Base-by-base conservation (phyloP, 2,888 invertebrate species). In the Stramonita haemastoma region DNA sequence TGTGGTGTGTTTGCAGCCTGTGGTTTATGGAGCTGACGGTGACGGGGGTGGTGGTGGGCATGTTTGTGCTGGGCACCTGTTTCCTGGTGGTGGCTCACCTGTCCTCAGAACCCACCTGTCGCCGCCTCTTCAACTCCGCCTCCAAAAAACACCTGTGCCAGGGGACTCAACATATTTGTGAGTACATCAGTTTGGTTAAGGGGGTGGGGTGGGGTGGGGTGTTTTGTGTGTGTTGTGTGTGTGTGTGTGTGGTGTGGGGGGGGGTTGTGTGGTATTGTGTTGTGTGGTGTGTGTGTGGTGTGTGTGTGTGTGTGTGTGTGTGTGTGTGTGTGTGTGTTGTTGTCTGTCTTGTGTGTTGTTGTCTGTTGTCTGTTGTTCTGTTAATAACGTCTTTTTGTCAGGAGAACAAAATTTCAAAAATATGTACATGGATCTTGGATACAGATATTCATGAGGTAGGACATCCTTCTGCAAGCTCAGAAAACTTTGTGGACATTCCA, bases 91-190 rank as follows among this genome's bases (percentile, higher is more conserved):
- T 94, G 60, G 93, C 93, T 17, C 94, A 95, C 90, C 90, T 93
- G 89, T 95, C 94, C n/a, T 93, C 94, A 11, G 95, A 95, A 36
- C 94, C 94, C n/a, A 94, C 94, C 88, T 94, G 94, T 87, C 93
- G 94, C 29, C 93, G 94, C 77, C 91, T 94, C 73, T 95, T 95
- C 93, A 94, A 94, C 91, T 93, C 95, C 57, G 92, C 93, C 85
- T 92, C 93, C 87, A 95, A 95, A n/a, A 91, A 95, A 95, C 91
- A 91, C 92, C 60, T 95, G 95, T 87, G 95, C 93, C 56, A 91
- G 94, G 83, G 95, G 93, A 70, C 92, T 95, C 70, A 95, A 95
- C 91, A 93, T 94, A 77, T 92, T 94, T 90, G 95, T 95, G 92
- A 94, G 94, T 94, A 90, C 0, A 13, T 2, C 13, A 15, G 19